Evolutionary conservation across 2,888 invertebrate genomes (phyloP).

Genomic region (Isotomurus palustris): DNA sequence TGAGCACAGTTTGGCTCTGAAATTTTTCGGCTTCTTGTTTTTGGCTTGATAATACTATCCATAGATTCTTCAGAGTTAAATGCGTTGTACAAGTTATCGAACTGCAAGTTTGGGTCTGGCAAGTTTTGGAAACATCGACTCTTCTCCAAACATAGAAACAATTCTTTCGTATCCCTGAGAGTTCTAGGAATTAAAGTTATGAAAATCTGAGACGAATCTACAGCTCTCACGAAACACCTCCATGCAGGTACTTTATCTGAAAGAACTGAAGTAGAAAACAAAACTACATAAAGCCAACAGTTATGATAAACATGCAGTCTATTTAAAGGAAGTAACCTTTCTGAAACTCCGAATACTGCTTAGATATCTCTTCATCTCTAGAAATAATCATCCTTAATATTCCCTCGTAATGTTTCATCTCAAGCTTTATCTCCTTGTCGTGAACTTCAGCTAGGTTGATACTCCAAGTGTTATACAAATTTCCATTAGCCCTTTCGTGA

Average conservation of each 20-base stretch:
- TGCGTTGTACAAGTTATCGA: neutral
- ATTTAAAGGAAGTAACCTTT: too few species aligned
- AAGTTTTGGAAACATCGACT: neutral
- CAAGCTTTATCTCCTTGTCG: constrained; percentile 19
- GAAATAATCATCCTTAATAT: constrained; percentile 1
- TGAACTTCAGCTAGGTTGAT: constrained; percentile 24
- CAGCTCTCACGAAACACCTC: constrained; percentile 64
- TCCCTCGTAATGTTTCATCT: neutral
- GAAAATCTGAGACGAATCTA: constrained; percentile 60
- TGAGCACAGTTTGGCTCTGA: neutral
- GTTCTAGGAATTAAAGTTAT: constrained; percentile 63
- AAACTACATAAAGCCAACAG: too few species aligned
- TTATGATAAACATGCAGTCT: too few species aligned
- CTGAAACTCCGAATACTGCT: neutral
- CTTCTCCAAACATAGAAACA: constrained; percentile 21
- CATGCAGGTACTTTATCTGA: constrained; percentile 51
- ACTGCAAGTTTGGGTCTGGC: neutral
- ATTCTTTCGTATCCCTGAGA: constrained; percentile 51
- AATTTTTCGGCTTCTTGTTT: neutral
- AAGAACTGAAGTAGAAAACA: constrained; percentile 5
- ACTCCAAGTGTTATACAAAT: constrained; percentile 37
- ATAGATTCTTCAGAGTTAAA: neutral
- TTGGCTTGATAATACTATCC: neutral
- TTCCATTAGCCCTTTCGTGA: constrained; percentile 37
- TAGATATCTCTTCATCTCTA: neutral